Evolutionary conservation across 1,140 invertebrate genomes (phyloP), one percentile per base, ranked within the genome.

Genomic region (Helicoverpa zea): DNA sequence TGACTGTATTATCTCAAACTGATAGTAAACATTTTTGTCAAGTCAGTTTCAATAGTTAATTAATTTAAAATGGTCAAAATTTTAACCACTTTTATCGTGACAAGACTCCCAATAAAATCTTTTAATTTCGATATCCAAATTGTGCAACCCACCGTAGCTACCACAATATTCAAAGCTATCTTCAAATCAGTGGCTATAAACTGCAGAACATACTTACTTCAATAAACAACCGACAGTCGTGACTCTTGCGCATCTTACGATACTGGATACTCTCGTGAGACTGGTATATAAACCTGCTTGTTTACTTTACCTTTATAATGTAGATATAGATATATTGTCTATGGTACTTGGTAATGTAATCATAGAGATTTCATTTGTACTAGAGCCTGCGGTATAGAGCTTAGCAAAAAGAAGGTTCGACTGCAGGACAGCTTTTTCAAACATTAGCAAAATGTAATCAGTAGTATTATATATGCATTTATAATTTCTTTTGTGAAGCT

Each of bases 151-250:
- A 58, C 59, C 18, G n/a, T n/a, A n/a, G n/a, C n/a, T 13, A 66
- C 11, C 9, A 11, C 3, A 11, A 14, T 1, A 51, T 23, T 3
- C 3, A 23, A 52, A 51, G 12, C 2, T 4, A 51, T 16, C 18
- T 70, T 29, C 11, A 16, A 47, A 16, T 64, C 14, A 9, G 1
- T 3, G 14, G 2, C 61, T 43, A 7, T 16, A 68, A 68, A 13
- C 10, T 11, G 18, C 29, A 29, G 3, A 12, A 18, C 4, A 23
- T 51, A 68, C 43, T 51, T 68, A 51, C 47, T 11, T 23, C 49
- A 52, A 70, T 70, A 70, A 70, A 70, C 52, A 70, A 30, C 49
- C 13, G 12, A 30, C 5, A 54, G 66, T 70, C 66, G 66, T 70
- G 66, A 70, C 66, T 70, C 49, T 47, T 4, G 49, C 49, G 49